Conservation (phyloP, 2,888 invertebrate species). For the Patella ulyssiponensis region DNA sequence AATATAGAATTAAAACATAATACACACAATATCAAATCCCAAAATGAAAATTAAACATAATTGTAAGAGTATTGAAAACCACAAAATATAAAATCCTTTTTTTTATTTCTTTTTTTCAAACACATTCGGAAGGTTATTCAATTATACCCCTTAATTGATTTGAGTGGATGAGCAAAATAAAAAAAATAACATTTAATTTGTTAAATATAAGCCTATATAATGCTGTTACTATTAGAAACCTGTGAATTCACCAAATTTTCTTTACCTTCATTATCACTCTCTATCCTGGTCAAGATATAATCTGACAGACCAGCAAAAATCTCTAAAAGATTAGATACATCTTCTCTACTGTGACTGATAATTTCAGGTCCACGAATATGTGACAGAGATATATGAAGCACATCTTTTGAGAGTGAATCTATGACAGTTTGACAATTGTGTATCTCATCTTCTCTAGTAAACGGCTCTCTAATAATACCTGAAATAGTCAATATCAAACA, state of each 20-base stretch:
- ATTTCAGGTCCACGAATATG: conserved; percentile 55
- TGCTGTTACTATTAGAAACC: no score
- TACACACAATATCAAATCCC: neutral
- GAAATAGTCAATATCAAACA: conserved; percentile 15
- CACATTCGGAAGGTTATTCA: no score
- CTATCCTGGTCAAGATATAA: conserved; percentile 6
- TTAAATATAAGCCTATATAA: no score
- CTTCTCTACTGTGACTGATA: neutral
- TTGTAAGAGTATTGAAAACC: no score
- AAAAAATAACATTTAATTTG: no score
- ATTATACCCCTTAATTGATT: no score
- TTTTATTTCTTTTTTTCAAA: no score
- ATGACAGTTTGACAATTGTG: conserved; percentile 70
- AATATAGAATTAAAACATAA: neutral
- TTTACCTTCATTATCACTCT: neutral
- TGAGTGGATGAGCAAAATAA: no score
- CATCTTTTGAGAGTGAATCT: conserved; percentile 66
- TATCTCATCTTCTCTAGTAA: conserved; percentile 66
- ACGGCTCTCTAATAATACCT: conserved; percentile 58
- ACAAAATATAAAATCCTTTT: no score
- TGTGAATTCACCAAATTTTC: no score
- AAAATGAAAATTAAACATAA: no score
- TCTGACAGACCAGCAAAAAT: conserved; percentile 14
- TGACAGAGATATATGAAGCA: conserved; percentile 69
- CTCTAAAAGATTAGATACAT: conserved; percentile 6